Evolutionary conservation across 2,797 vertebrate species (phyloP).

Genomic region (Onychomys leucogaster): DNA sequence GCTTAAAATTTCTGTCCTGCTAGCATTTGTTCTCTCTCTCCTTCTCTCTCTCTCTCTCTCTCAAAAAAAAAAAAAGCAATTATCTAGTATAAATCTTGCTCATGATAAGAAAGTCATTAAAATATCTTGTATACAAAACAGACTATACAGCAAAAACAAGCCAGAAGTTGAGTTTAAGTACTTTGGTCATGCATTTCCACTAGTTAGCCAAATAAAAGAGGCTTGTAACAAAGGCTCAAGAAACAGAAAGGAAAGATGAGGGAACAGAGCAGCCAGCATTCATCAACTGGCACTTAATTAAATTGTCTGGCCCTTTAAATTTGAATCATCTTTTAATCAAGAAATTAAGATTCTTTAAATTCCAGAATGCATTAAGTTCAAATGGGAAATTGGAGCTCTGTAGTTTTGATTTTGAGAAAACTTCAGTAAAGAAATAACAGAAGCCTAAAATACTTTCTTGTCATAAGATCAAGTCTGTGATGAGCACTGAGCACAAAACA

Average conservation of each 20-base stretch:
- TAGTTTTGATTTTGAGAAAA: conserved; percentile 60
- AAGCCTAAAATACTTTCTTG: neutral
- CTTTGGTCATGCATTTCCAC: conserved; percentile 16
- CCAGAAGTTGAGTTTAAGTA: conserved; percentile 32
- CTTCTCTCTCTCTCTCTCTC: neutral
- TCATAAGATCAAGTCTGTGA: neutral
- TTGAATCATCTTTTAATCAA: conserved; percentile 58
- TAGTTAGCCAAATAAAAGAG: conserved; percentile 37
- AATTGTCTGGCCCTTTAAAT: conserved; percentile 38
- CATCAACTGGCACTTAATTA: conserved; percentile 12
- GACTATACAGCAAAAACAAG: conserved; percentile 31
- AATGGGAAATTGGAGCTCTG: conserved; percentile 42
- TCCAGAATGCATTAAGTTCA: conserved; percentile 53
- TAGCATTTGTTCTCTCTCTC: neutral
- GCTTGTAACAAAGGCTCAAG: neutral
- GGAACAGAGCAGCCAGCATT: neutral
- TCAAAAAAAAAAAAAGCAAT: conserved; percentile 52
- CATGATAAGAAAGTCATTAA: conserved; percentile 57
- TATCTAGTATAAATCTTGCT: conserved; percentile 69
- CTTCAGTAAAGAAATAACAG: conserved; percentile 44
- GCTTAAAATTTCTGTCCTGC: conserved; percentile 57
- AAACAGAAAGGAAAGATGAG: conserved; percentile 9
- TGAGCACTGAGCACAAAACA: neutral
- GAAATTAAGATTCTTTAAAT: conserved; percentile 28
- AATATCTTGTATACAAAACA: conserved; percentile 55